These are phyloP conservation scores for Apamea epomidion DNA, from an alignment of 2,888 invertebrate genomes.

Conservation along the genomic window DNA sequence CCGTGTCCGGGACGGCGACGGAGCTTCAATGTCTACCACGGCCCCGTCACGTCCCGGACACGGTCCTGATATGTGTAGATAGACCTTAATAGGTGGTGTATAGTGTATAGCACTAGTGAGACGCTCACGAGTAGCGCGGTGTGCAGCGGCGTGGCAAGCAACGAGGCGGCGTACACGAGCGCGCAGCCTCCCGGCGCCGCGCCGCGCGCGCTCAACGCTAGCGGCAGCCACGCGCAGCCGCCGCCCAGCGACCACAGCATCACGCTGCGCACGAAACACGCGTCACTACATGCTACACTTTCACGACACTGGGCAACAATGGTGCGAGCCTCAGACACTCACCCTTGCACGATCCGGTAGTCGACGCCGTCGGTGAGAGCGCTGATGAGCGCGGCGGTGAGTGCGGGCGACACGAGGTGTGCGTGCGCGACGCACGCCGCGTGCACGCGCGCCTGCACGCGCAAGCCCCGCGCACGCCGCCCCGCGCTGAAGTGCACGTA, in stretches of 20 bases:
- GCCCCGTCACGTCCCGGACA: no score
- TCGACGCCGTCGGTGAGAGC: constrained; percentile 64
- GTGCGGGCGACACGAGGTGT: constrained; percentile 73
- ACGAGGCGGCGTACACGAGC: constrained; percentile 83
- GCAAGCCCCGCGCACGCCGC: constrained; percentile 51
- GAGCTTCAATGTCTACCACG: no score
- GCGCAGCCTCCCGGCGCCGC: constrained; percentile 32
- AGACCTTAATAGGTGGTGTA: neutral
- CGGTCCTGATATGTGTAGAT: no score
- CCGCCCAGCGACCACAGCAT: constrained; percentile 78
- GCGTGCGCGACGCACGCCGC: constrained; percentile 70
- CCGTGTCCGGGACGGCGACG: no score
- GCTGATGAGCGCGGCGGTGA: constrained; percentile 61
- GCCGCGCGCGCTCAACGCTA: constrained; percentile 71
- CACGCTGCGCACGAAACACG: constrained; percentile 68
- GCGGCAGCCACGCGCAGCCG: constrained; percentile 82
- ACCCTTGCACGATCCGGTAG: constrained; percentile 72
- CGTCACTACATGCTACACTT: neutral
- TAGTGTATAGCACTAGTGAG: constrained; percentile 73
- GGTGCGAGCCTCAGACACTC: constrained; percentile 25
- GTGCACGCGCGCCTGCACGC: constrained; percentile 58
- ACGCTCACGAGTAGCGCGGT: constrained; percentile 92
- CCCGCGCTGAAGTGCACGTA: constrained; percentile 77
- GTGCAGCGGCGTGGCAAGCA: constrained; percentile 95
- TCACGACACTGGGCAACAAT: neutral